Evolutionary conservation across 2,888 invertebrate genomes (phyloP).

Genomic region (Acrocyrtus sp.): DNA sequence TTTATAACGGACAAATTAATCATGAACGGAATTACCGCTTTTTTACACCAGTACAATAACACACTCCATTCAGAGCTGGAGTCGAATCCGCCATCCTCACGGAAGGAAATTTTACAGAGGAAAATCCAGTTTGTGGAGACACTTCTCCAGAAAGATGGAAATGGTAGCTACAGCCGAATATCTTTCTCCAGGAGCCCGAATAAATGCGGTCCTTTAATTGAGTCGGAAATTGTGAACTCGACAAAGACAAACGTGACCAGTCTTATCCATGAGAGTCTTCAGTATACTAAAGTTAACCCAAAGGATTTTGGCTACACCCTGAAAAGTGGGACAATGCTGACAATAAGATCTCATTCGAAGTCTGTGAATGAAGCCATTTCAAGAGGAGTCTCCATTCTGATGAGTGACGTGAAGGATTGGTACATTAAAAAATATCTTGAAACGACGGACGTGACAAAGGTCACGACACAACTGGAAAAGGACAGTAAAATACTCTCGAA

Average conservation of each 20-base stretch:
- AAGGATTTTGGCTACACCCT: constrained; percentile 3
- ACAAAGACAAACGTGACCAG: not conserved
- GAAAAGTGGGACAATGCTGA: not conserved
- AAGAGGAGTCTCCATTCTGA: no score
- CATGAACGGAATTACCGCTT: constrained; percentile 2
- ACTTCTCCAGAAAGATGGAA: not conserved
- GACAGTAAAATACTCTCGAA: no score
- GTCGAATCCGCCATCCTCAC: not conserved
- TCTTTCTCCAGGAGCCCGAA: constrained; percentile 12
- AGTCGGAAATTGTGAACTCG: not conserved
- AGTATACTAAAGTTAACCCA: not conserved
- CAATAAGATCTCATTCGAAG: no score
- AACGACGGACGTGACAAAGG: no score
- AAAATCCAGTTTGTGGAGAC: constrained; percentile 6
- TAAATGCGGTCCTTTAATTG: constrained; percentile 10
- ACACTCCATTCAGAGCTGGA: constrained; percentile 1
- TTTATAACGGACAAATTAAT: constrained; percentile 2
- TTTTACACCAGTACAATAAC: not conserved
- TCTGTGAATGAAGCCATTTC: not conserved
- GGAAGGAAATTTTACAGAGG: not conserved
- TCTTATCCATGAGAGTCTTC: not conserved
- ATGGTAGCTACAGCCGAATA: not conserved
- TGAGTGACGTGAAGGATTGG: no score
- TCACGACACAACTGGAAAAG: no score
- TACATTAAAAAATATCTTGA: no score